Conservation (phyloP, 2,113 vertebrate species). For the Hippocampus barbouri region DNA sequence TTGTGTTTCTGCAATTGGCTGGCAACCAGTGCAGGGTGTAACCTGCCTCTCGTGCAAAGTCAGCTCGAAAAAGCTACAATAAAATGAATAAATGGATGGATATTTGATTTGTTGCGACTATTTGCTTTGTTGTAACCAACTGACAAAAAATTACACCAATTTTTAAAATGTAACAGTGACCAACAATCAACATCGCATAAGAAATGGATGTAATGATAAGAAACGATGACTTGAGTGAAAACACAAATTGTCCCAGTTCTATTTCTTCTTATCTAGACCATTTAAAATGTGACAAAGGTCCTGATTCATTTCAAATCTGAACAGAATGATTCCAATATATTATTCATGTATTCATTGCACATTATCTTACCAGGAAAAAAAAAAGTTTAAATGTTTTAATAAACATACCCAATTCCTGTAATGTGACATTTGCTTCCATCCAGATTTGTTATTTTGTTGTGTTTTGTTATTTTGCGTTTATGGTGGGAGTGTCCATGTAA, state of each 20-base stretch:
- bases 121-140: too few relatives aligned
- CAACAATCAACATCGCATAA: too few relatives aligned
- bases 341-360: neutral
- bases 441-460: too few relatives aligned
- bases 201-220: neutral
- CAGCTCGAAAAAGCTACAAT: too few relatives aligned
- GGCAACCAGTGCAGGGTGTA: too few relatives aligned
- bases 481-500: neutral
- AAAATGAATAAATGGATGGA: too few relatives aligned
- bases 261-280: neutral
- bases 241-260: neutral
- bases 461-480: neutral
- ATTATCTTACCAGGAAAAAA: neutral
- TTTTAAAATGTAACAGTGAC: too few relatives aligned
- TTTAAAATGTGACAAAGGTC: neutral
- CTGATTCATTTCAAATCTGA: neutral
- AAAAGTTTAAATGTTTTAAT: neutral
- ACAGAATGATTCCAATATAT: neutral
- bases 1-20: too few relatives aligned
- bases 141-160: too few relatives aligned
- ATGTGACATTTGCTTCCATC: neutral
- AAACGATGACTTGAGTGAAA: neutral
- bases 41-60: too few relatives aligned
- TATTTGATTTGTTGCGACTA: too few relatives aligned
- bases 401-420: neutral